These are phyloP conservation scores for Acrobasis repandana DNA, from an alignment of 2,888 invertebrate genomes.

Conservation along the genomic window DNA sequence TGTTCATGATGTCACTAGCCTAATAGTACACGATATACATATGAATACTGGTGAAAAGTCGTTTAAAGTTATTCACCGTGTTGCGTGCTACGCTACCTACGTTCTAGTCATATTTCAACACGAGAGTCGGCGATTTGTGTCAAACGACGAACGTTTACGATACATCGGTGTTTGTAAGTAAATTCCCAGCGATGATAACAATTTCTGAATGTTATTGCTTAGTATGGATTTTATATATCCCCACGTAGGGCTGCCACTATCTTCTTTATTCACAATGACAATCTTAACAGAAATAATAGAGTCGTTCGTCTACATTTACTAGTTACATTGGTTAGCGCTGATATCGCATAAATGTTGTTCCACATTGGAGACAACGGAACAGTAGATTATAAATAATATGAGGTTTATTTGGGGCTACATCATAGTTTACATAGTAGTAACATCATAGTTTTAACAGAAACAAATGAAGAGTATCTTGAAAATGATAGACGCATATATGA, in stretches of 20 bases:
- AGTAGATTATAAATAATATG: too few relatives aligned
- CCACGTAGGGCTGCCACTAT: not conserved
- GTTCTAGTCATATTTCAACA: slow-evolving; percentile 23
- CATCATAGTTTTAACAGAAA: too few relatives aligned
- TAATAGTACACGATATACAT: not conserved
- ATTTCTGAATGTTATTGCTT: not conserved
- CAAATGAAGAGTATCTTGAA: too few relatives aligned
- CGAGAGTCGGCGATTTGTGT: slow-evolving; percentile 26
- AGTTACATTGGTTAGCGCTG: too few relatives aligned
- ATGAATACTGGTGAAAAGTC: not conserved
- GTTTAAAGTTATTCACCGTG: slow-evolving; percentile 23
- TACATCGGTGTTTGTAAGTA: slow-evolving; percentile 23
- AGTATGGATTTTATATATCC: not conserved
- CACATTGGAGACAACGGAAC: too few relatives aligned
- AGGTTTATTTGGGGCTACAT: too few relatives aligned
- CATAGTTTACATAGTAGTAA: too few relatives aligned
- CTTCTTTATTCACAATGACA: too few relatives aligned
- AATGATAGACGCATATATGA: too few relatives aligned
- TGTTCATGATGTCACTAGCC: not conserved
- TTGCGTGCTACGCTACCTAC: slow-evolving; percentile 27
- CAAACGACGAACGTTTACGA: slow-evolving; percentile 24
- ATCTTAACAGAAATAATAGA: too few relatives aligned
- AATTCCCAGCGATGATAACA: slow-evolving; percentile 19
- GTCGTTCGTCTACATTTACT: too few relatives aligned
- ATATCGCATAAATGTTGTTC: too few relatives aligned